Conservation (phyloP, 2,888 invertebrate species). For the Bugula neritina region DNA sequence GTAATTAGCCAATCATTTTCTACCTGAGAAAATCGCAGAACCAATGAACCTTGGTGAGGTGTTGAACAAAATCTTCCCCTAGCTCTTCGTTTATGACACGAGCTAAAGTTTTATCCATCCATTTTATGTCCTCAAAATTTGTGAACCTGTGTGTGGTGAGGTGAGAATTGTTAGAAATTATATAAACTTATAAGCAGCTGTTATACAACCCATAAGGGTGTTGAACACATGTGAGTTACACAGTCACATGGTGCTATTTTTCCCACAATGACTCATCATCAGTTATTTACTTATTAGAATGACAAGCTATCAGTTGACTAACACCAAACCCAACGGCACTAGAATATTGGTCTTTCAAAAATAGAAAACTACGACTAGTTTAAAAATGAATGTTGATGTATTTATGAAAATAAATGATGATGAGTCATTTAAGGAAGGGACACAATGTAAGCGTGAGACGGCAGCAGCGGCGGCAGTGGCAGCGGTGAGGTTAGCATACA, state of each 20-base stretch:
- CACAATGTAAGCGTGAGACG: no score
- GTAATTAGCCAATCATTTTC: no score
- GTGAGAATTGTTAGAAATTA: not conserved
- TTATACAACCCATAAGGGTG: not conserved
- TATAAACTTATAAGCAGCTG: not conserved
- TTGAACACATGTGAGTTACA: no score
- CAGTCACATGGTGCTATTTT: no score
- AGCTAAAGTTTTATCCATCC: constrained; percentile 56
- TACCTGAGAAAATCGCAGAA: constrained; percentile 35
- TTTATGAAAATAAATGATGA: not conserved
- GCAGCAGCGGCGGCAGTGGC: not conserved
- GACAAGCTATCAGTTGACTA: no score
- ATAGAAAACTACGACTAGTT: no score
- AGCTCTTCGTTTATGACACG: constrained; percentile 66
- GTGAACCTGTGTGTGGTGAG: constrained; percentile 31
- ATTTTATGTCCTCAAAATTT: constrained; percentile 32
- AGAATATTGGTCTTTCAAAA: no score
- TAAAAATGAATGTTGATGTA: no score
- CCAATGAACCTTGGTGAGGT: constrained; percentile 30
- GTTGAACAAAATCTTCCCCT: constrained; percentile 29
- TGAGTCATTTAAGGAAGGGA: not conserved
- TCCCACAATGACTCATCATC: no score
- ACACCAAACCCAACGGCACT: no score
- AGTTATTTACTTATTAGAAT: no score
- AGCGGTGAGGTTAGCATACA: not conserved